phyloP scores from a whole-genome alignment of 1,140 invertebrate genomes.

The Panagrolaimus sp. region DNA sequence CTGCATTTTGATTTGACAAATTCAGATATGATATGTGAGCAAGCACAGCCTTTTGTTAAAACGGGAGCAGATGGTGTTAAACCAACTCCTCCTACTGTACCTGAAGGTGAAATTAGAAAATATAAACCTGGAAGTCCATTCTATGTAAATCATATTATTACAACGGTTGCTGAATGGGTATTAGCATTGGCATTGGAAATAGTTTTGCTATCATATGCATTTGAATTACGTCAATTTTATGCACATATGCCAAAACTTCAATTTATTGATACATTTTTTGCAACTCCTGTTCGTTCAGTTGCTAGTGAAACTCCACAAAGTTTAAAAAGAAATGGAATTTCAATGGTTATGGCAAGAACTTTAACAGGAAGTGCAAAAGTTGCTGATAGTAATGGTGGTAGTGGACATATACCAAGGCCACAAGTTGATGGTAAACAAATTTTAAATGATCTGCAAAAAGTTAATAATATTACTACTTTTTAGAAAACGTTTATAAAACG shows the following conservation, averaged over 20 bases:
- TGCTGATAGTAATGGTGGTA: too few relatives aligned
- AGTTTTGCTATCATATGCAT: not conserved
- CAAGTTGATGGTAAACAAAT: too few relatives aligned
- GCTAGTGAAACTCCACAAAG: too few relatives aligned
- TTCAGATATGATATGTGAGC: slow-evolving; percentile 14
- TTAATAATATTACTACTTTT: too few relatives aligned
- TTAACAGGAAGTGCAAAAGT: too few relatives aligned
- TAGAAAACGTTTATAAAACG: too few relatives aligned
- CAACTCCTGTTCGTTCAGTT: too few relatives aligned
- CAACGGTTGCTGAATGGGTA: slow-evolving; percentile 7
- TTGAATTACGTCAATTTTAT: slow-evolving; percentile 9
- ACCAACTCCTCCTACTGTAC: not conserved
- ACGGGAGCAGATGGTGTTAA: not conserved
- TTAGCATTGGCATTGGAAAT: not conserved
- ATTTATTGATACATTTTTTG: too few relatives aligned
- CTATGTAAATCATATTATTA: slow-evolving; percentile 7
- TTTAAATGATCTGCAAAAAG: too few relatives aligned
- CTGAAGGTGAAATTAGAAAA: not conserved
- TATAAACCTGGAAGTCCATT: not conserved
- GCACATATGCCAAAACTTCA: slow-evolving; percentile 5
- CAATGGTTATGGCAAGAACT: too few relatives aligned
- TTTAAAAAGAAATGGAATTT: too few relatives aligned
- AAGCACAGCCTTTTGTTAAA: slow-evolving; percentile 1
- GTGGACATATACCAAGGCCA: too few relatives aligned
- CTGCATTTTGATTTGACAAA: not conserved